Evolutionary conservation across 2,797 vertebrate genomes (phyloP).

Genomic region (Chaetodon trifasciatus): DNA sequence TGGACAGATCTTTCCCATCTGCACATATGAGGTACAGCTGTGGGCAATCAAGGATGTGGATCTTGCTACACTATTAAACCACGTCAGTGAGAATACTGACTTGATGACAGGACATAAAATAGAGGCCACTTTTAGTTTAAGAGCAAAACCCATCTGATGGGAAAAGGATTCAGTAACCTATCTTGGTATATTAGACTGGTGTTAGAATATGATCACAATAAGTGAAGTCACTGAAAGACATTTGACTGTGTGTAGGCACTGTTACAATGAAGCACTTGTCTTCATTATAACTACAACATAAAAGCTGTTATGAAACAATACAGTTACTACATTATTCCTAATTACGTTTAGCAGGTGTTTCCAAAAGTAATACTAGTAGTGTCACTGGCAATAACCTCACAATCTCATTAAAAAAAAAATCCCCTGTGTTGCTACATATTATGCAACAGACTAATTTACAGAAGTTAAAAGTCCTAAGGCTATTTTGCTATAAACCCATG

Average conservation of each 20-base stretch:
- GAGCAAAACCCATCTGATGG: background rate
- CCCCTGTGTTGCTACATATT: background rate
- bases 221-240: background rate
- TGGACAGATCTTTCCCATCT: slow-evolving; percentile 13
- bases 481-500: background rate
- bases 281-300: background rate
- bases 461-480: background rate
- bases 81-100: slow-evolving; percentile 17
- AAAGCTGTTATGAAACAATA: background rate
- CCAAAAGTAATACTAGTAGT: background rate
- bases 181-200: background rate
- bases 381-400: background rate
- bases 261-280: background rate
- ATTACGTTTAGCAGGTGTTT: slow-evolving; percentile 1
- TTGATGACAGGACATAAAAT: background rate
- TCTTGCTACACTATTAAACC: slow-evolving; percentile 9
- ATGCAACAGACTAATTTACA: background rate
- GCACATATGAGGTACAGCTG: slow-evolving; percentile 11
- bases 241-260: background rate
- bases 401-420: background rate
- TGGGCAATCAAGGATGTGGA: slow-evolving; percentile 26
- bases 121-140: background rate
- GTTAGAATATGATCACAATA: slow-evolving; percentile 15
- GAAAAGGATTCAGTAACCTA: background rate
- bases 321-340: background rate